Evolutionary conservation across 1,140 invertebrate genomes (phyloP).

Genomic region (Callitettix versicolor): DNA sequence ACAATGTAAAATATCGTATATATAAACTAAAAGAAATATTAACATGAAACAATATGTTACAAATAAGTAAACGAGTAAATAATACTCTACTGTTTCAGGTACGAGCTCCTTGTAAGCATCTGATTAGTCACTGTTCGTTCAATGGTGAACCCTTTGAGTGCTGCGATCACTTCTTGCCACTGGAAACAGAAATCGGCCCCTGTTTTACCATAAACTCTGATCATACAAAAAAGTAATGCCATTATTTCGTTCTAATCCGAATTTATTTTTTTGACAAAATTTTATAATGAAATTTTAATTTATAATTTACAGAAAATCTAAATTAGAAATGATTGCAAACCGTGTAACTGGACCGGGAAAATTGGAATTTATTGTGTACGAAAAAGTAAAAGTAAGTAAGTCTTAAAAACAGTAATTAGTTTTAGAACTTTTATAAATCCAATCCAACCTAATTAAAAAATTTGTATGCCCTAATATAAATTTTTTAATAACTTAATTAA

Average conservation of each 20-base stretch:
- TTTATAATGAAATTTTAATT: too few species aligned
- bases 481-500: too few species aligned
- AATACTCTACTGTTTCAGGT: slow-evolving; percentile 35
- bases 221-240: not conserved
- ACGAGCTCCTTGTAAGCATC: slow-evolving; percentile 40
- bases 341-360: slow-evolving; percentile 20
- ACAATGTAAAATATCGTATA: too few species aligned
- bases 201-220: slow-evolving; percentile 48
- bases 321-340: slow-evolving; percentile 18
- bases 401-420: too few species aligned
- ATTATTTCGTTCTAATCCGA: not conserved
- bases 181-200: slow-evolving; percentile 51
- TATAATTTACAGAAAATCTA: not conserved
- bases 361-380: slow-evolving; percentile 20
- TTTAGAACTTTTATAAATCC: too few species aligned
- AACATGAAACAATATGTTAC: too few species aligned
- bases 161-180: slow-evolving; percentile 49
- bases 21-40: too few species aligned
- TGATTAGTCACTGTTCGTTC: slow-evolving; percentile 48
- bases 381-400: slow-evolving; percentile 26
- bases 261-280: too few species aligned
- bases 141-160: slow-evolving; percentile 47
- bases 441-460: too few species aligned
- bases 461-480: too few species aligned
- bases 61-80: too few species aligned